Evolutionary conservation across 1,140 invertebrate genomes (phyloP).

Genomic region (Atta cephalotes): DNA sequence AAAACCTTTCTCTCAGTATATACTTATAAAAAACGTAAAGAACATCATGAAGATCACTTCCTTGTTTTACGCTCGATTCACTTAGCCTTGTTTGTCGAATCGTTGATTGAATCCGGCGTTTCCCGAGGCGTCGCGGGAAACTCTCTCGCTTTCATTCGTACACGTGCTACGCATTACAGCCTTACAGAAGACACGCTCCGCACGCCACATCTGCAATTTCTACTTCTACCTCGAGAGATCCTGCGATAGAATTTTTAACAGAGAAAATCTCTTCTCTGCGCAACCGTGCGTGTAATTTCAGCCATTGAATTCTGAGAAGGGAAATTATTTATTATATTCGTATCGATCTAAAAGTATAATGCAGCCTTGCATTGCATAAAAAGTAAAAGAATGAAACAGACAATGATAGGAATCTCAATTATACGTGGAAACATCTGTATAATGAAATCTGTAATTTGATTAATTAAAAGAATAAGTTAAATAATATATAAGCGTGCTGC

Average conservation of each 20-base stretch:
- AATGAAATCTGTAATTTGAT: not conserved
- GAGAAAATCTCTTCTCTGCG: slow-evolving; percentile 28
- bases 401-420: not conserved
- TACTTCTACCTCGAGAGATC: slow-evolving; percentile 17
- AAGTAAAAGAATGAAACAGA: not conserved
- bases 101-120: slow-evolving; percentile 38
- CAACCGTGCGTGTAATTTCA: slow-evolving; percentile 41
- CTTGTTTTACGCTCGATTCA: slow-evolving; percentile 18
- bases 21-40: not conserved
- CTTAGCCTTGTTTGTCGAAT: slow-evolving; percentile 37
- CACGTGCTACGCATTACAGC: slow-evolving; percentile 49
- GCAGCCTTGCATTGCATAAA: not conserved
- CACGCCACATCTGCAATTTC: slow-evolving; percentile 38
- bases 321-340: slow-evolving; percentile 28
- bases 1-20: too few relatives aligned
- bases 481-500: not conserved
- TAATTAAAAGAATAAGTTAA: slow-evolving; percentile 14
- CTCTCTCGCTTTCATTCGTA: slow-evolving; percentile 59
- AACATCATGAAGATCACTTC: not conserved
- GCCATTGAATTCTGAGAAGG: not conserved
- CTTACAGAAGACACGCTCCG: not conserved
- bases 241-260: slow-evolving; percentile 17
- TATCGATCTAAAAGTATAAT: not conserved
- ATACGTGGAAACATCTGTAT: not conserved
- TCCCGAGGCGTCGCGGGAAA: slow-evolving; percentile 40